These are phyloP conservation scores for Anseranas semipalmata DNA, from an alignment of 2,113 vertebrate genomes.

Conservation along the genomic window DNA sequence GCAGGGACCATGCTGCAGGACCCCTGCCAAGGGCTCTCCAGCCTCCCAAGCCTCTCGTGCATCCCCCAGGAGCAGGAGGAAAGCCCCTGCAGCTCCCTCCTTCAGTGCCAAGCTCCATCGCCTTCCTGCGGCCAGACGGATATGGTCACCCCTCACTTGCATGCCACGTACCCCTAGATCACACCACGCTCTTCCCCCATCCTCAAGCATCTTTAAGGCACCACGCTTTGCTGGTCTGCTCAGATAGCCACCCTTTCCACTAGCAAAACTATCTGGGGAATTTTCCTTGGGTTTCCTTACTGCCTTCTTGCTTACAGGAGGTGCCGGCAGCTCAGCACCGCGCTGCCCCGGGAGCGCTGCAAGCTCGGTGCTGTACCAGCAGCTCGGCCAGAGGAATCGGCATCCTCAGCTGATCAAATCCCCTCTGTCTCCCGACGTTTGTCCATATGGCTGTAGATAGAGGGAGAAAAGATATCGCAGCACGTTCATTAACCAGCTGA, in stretches of 20 bases:
- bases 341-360: neutral
- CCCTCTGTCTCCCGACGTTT: neutral
- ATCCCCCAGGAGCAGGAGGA: neutral
- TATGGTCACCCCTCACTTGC: neutral
- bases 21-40: neutral
- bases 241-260: neutral
- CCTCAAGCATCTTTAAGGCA: neutral
- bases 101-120: neutral
- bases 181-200: too few relatives aligned
- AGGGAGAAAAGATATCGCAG: neutral
- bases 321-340: neutral
- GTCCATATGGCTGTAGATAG: neutral
- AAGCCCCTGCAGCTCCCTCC: neutral
- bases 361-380: neutral
- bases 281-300: neutral
- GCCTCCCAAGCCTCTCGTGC: neutral
- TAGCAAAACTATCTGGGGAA: rapidly evolving
- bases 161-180: rapidly evolving
- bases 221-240: neutral
- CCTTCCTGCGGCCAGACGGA: neutral
- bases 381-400: neutral
- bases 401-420: neutral
- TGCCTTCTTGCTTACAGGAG: neutral
- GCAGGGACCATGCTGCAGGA: rapidly evolving
- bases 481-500: neutral